These are phyloP conservation scores for Clytia hemisphaerica DNA, from an alignment of 30 jellyfish, hydroid and myxozoan species.

Conservation along the genomic window DNA sequence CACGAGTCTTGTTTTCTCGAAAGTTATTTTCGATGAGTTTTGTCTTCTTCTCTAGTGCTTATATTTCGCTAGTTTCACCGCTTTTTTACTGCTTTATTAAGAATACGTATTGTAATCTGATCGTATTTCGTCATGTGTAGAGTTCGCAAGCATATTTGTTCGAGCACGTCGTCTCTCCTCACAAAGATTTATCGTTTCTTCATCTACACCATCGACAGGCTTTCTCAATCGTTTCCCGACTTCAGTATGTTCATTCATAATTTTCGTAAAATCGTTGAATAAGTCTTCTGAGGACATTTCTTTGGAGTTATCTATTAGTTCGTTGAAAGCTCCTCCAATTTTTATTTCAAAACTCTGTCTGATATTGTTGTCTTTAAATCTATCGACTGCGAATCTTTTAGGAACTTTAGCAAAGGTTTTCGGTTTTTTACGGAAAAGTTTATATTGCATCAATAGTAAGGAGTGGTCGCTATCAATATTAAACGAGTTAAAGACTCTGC, in stretches of 20 bases:
- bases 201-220: conserved; percentile 25
- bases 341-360: conserved; percentile 3
- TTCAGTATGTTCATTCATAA: neutral
- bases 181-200: conserved; percentile 8
- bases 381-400: conserved; percentile 23
- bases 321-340: neutral
- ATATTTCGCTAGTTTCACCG: too few species aligned
- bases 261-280: neutral
- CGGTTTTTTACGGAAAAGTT: too few species aligned
- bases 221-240: conserved; percentile 17
- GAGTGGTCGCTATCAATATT: too few species aligned
- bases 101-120: too few species aligned
- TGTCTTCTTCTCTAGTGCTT: conserved; percentile 4
- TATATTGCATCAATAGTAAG: too few species aligned
- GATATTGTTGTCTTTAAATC: neutral
- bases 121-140: too few species aligned
- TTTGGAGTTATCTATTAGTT: neutral
- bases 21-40: conserved; percentile 25
- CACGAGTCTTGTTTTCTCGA: conserved; percentile 13
- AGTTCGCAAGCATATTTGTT: neutral
- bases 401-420: too few species aligned
- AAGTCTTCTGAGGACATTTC: conserved; percentile 8
- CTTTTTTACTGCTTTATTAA: too few species aligned
- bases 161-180: conserved; percentile 13
- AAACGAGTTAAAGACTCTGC: too few species aligned